Percentiles rank a stretch among this genome's conserved stretches.
Evolutionary conservation across 2,113 vertebrate species (phyloP).

Genomic region (Numenius arquata): DNA sequence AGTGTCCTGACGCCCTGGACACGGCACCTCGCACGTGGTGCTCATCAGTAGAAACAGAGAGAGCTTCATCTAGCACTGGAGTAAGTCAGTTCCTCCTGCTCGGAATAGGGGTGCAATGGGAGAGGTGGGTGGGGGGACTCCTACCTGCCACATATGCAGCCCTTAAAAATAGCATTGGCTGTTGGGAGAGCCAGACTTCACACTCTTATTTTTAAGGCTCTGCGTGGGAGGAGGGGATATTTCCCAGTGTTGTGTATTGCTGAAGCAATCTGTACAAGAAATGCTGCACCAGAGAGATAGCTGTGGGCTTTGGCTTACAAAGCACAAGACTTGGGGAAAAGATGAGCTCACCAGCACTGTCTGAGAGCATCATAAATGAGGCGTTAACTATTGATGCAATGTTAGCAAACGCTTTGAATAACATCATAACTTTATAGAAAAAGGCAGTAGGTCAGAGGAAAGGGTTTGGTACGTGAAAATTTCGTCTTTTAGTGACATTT

Average conservation of each 20-base stretch:
- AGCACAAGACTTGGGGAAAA: not conserved
- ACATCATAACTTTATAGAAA: not conserved
- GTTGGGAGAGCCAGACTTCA: constrained; percentile 60
- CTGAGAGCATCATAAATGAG: not conserved
- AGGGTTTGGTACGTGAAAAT: not conserved
- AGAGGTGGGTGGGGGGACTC: constrained; percentile 50
- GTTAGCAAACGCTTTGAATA: not conserved
- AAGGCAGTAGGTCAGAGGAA: not conserved
- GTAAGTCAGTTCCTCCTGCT: not conserved
- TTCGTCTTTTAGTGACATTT: not conserved
- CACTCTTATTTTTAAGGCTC: constrained; percentile 57
- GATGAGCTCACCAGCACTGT: not conserved
- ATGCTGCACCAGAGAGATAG: constrained; percentile 9
- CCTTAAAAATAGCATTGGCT: constrained; percentile 46
- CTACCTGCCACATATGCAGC: constrained; percentile 43
- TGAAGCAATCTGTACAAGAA: constrained; percentile 56
- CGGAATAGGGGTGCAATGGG: constrained; percentile 44
- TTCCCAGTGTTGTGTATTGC: constrained; percentile 46
- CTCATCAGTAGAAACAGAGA: not conserved
- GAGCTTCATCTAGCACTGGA: not conserved
- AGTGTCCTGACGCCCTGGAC: accelerated
- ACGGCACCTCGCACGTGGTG: accelerated
- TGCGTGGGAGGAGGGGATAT: constrained; percentile 57
- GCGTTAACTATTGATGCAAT: not conserved
- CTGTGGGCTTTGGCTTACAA: constrained; percentile 23